Conservation (phyloP, 2,888 invertebrate species). For the Nomada hirtipes region DNA sequence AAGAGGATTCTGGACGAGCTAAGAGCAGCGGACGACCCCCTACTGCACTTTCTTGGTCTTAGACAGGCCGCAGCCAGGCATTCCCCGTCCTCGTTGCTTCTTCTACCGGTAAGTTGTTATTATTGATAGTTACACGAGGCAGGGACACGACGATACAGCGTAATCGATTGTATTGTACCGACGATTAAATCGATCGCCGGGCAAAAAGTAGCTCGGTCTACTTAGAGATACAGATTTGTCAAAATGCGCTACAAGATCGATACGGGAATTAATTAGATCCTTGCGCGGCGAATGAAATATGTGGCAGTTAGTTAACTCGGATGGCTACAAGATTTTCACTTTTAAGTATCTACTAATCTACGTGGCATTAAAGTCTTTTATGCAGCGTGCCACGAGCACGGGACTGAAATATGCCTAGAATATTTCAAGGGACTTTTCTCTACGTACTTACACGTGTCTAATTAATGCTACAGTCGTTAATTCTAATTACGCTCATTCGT, state of each 20-base stretch:
- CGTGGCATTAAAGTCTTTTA: not conserved
- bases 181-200: conserved; percentile 25
- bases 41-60: conserved; percentile 88
- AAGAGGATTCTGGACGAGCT: conserved; percentile 88
- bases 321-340: conserved; percentile 32
- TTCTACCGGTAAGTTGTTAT: conserved; percentile 88
- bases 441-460: conserved; percentile 25
- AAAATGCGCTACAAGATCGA: not conserved
- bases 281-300: conserved; percentile 2
- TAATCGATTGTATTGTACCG: conserved; percentile 45
- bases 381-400: not conserved
- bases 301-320: conserved; percentile 11
- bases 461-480: conserved; percentile 57
- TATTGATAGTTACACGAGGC: conserved; percentile 48
- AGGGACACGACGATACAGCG: conserved; percentile 25
- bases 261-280: conserved; percentile 17
- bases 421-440: conserved; percentile 29
- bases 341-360: conserved; percentile 6
- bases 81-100: conserved; percentile 87
- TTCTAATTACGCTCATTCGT: conserved; percentile 51
- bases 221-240: not conserved
- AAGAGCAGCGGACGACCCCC: conserved; percentile 88
- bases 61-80: conserved; percentile 88
- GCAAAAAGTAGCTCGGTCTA: not conserved
- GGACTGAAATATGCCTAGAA: conserved; percentile 4